Evolutionary conservation across 2,113 vertebrate species (phyloP).

Genomic region (Excalfactoria chinensis): DNA sequence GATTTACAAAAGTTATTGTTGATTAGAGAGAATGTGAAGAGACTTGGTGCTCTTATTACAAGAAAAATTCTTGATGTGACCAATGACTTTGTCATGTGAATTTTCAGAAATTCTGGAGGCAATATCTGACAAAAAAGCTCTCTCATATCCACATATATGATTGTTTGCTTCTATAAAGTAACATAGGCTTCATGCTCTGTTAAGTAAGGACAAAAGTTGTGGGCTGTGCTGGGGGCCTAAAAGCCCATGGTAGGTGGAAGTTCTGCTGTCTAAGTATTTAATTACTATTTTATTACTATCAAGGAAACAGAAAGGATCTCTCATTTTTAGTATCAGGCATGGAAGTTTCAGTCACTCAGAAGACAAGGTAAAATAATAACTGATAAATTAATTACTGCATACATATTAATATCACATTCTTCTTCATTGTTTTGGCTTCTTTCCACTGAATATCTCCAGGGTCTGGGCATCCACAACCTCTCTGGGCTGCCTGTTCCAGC

Average conservation of each 20-base stretch:
- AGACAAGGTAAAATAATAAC: not conserved
- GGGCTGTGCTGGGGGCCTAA: not conserved
- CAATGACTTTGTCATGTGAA: conserved; percentile 1
- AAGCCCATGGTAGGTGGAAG: not conserved
- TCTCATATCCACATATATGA: fast-evolving
- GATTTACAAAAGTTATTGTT: not conserved
- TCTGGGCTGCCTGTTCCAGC: too few species aligned
- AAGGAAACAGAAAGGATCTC: not conserved
- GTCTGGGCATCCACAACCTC: too few species aligned
- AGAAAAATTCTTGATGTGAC: not conserved
- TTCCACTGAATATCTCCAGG: too few species aligned
- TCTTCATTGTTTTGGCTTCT: too few species aligned
- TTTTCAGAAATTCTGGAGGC: not conserved
- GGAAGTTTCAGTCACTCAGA: not conserved
- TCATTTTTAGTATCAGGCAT: not conserved
- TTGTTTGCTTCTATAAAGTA: not conserved
- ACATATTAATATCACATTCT: too few species aligned
- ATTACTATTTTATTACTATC: not conserved
- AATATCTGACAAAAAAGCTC: not conserved
- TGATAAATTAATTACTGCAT: too few species aligned
- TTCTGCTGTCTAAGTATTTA: not conserved
- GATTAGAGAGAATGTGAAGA: not conserved
- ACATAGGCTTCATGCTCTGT: not conserved
- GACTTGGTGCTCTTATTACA: not conserved
- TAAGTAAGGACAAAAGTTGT: not conserved